Conservation (phyloP, 92 coral and sea anemone genomes). For the Epizoanthus stellaris region DNA sequence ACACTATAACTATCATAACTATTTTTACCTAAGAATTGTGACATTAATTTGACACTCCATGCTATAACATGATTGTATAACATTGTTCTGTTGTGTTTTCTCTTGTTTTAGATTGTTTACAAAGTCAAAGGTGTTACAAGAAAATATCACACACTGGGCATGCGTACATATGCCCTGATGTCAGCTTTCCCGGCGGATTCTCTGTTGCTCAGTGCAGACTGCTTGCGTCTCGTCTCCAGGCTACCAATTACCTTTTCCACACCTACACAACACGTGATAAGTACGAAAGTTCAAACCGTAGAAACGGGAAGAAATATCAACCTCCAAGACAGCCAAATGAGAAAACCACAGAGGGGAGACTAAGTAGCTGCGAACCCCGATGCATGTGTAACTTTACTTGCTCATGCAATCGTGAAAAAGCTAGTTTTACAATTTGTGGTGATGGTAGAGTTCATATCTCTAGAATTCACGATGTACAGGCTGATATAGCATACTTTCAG, state of each 20-base stretch:
- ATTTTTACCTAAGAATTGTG: no score
- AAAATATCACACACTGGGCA: conserved; percentile 40
- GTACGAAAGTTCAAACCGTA: neutral
- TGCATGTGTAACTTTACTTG: no score
- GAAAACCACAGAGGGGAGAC: neutral
- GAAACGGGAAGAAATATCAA: conserved; percentile 2
- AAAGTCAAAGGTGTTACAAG: neutral
- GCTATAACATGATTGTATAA: no score
- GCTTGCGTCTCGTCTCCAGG: conserved; percentile 66
- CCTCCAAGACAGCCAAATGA: neutral
- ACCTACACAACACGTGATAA: conserved; percentile 1
- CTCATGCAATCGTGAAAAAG: neutral
- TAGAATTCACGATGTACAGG: neutral
- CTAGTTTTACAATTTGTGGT: neutral
- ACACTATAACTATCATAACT: no score
- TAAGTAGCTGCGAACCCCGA: neutral
- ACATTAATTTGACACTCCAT: no score
- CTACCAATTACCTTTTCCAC: conserved; percentile 65
- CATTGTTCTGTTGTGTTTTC: no score
- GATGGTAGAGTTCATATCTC: neutral
- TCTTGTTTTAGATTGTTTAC: neutral
- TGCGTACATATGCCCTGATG: conserved; percentile 55
- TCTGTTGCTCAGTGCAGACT: conserved; percentile 56
- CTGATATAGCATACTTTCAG: neutral
- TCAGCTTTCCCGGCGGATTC: conserved; percentile 64